These are phyloP conservation scores for Pteronura brasiliensis DNA, from an alignment of 2,113 vertebrate species.

Conservation along the genomic window DNA sequence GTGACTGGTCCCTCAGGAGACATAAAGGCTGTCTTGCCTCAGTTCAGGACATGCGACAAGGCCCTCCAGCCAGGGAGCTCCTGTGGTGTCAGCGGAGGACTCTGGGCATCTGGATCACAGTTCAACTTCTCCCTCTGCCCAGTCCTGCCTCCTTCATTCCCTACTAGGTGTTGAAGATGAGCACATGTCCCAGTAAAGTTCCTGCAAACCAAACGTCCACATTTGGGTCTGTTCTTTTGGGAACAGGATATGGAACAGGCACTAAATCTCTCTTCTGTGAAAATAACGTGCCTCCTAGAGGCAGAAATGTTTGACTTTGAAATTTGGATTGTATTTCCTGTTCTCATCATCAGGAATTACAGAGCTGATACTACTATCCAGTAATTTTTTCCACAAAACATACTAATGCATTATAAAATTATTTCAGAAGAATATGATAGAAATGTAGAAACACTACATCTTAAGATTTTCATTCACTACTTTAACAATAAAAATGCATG, in stretches of 20 bases:
- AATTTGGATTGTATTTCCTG: not conserved
- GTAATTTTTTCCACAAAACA: not conserved
- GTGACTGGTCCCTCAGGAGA: not conserved
- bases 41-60: not conserved
- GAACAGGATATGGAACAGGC: not conserved
- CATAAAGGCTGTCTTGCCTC: not conserved
- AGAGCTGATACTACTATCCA: not conserved
- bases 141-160: not conserved
- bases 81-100: not conserved
- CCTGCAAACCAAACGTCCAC: not conserved
- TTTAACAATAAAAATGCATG: not conserved
- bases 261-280: not conserved
- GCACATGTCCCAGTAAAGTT: not conserved
- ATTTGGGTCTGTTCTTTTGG: not conserved
- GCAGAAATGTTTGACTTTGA: not conserved
- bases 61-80: not conserved
- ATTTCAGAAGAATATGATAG: slow-evolving; percentile 4
- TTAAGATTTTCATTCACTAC: not conserved
- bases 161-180: not conserved
- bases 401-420: not conserved
- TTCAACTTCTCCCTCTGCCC: not conserved
- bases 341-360: not conserved
- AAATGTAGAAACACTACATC: not conserved
- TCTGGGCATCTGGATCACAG: not conserved
- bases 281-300: not conserved